A percentile compares a stretch with the other conserved stretches of the same genome.
Evolutionary conservation across 2,888 invertebrate genomes (phyloP).

Genomic region (Microctonus brassicae): DNA sequence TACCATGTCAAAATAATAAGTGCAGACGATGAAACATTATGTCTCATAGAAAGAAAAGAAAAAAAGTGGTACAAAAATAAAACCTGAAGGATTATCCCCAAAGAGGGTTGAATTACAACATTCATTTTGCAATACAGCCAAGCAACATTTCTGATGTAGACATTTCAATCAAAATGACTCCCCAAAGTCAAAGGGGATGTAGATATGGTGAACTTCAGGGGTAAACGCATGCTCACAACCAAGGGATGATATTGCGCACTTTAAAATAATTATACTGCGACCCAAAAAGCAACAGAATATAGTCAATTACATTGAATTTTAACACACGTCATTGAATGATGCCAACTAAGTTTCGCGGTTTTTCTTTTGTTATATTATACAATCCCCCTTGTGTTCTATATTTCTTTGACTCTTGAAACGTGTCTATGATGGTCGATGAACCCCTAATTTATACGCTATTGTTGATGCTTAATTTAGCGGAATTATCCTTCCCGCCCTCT

Average conservation of each 20-base stretch:
- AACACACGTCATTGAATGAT: background rate
- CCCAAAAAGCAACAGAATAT: constrained; percentile 50
- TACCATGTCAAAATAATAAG: no score
- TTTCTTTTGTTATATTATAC: background rate
- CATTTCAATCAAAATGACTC: background rate
- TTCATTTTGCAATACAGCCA: background rate
- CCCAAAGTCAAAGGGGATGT: background rate
- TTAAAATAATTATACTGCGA: constrained; percentile 42
- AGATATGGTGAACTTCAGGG: constrained; percentile 15
- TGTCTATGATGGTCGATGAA: background rate
- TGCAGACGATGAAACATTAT: no score
- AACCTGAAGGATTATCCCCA: background rate
- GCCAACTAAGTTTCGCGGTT: constrained; percentile 19
- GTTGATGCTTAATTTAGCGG: constrained; percentile 55
- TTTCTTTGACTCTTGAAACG: constrained; percentile 22
- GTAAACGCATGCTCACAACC: background rate
- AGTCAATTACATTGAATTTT: constrained; percentile 53
- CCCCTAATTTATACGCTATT: constrained; percentile 39
- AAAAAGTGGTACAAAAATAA: background rate
- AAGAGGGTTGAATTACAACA: background rate
- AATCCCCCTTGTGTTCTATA: constrained; percentile 25
- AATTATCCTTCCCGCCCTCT: constrained; percentile 52
- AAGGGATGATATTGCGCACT: constrained; percentile 42
- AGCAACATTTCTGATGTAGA: background rate
- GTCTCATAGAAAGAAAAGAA: no score